Conservation (phyloP, 2,113 vertebrate species). For the Indicator maculatus region DNA sequence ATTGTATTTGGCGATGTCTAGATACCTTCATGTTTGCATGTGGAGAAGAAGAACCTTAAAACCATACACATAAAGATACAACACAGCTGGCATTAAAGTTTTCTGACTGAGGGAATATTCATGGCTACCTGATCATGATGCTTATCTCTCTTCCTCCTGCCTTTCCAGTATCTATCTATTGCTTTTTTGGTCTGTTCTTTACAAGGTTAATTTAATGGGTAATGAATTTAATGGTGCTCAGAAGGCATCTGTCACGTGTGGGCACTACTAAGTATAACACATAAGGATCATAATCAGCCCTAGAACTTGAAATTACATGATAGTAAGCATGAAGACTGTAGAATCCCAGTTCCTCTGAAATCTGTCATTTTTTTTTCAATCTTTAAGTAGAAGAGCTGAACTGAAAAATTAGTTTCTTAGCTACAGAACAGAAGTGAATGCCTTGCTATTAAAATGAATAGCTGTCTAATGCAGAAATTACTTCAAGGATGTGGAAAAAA, state of each 20-base stretch:
- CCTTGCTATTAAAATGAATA: not conserved
- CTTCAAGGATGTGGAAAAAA: not conserved
- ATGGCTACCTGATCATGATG: not conserved
- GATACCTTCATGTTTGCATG: not conserved
- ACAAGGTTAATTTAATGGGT: not conserved
- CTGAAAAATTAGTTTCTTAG: not conserved
- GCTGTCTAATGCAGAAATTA: not conserved
- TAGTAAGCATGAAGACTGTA: conserved; percentile 35
- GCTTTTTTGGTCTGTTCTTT: not conserved
- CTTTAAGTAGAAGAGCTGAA: not conserved
- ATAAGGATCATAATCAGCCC: not conserved
- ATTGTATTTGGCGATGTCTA: not conserved
- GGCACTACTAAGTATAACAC: not conserved
- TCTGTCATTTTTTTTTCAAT: conserved; percentile 29
- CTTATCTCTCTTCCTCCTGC: not conserved
- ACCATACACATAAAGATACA: not conserved
- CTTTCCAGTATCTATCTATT: not conserved
- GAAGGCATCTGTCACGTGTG: not conserved
- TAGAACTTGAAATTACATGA: not conserved
- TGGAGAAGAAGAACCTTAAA: not conserved
- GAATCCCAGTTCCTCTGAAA: conserved; percentile 43
- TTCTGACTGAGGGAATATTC: not conserved
- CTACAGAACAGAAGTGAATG: not conserved
- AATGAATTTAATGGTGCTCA: not conserved
- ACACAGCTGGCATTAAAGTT: fast-evolving